A percentile compares a stretch with the other conserved stretches of the same genome.
phyloP scores from a whole-genome alignment of 2,888 invertebrate genomes.

The Mamestra brassicae region DNA sequence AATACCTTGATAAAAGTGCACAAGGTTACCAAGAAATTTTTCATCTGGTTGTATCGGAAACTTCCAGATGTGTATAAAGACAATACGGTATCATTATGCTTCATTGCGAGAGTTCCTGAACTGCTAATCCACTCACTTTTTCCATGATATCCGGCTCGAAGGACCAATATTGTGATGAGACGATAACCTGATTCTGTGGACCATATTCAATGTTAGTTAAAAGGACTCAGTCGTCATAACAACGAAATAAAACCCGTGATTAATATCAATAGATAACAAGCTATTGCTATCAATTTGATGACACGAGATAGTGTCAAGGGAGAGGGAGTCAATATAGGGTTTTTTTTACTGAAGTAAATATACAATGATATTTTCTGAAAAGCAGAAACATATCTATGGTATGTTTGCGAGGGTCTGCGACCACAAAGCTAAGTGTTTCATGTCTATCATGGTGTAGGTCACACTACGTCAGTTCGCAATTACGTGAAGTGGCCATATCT shows the following conservation, averaged over 20 bases:
- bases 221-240: background rate
- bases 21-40: slow-evolving; percentile 20
- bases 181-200: background rate
- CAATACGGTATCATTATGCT: background rate
- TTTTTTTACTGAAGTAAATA: background rate
- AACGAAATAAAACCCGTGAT: background rate
- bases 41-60: slow-evolving; percentile 21
- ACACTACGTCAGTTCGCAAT: slow-evolving; percentile 38
- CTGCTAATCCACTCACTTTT: background rate
- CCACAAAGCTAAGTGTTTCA: background rate
- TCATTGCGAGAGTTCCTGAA: background rate
- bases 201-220: background rate
- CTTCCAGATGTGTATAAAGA: background rate
- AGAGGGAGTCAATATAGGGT: too few species aligned
- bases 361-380: background rate
- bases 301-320: background rate
- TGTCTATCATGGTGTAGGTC: slow-evolving; percentile 45
- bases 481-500: slow-evolving; percentile 53
- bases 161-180: background rate
- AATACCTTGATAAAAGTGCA: slow-evolving; percentile 47
- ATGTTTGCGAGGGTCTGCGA: background rate
- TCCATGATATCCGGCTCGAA: slow-evolving; percentile 14
- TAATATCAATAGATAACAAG: background rate
- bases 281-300: background rate
- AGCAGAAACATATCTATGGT: too few species aligned